These are phyloP conservation scores for Drosophila arawakana DNA, from an alignment of 1,140 invertebrate species.

Conservation along the genomic window DNA sequence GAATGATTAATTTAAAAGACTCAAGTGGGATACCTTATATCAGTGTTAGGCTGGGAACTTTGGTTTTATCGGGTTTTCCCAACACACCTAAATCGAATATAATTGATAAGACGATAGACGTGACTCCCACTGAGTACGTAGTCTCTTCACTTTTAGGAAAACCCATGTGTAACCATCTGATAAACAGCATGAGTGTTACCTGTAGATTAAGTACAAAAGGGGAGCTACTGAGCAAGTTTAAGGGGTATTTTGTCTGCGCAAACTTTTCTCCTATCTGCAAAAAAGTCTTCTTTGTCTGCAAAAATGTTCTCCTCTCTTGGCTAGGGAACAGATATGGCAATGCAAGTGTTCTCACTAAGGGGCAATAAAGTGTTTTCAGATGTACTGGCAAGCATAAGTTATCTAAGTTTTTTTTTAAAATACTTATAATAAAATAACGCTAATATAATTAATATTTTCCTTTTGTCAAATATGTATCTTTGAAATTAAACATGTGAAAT, in stretches of 20 bases:
- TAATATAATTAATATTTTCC: too few relatives aligned
- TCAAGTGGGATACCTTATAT: too few relatives aligned
- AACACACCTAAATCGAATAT: slow-evolving; percentile 2
- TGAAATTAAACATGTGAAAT: too few relatives aligned
- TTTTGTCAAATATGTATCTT: too few relatives aligned
- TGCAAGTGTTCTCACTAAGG: slow-evolving; percentile 9
- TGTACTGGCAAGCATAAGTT: too few relatives aligned
- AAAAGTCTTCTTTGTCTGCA: neutral
- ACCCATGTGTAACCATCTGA: slow-evolving; percentile 2
- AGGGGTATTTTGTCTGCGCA: neutral
- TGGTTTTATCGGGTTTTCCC: slow-evolving; percentile 35
- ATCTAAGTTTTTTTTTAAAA: too few relatives aligned
- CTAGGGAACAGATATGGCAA: neutral
- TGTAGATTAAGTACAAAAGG: neutral
- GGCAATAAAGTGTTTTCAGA: slow-evolving; percentile 7
- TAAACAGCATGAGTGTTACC: neutral
- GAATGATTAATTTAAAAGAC: too few relatives aligned
- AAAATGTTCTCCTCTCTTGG: neutral
- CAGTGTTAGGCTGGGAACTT: neutral
- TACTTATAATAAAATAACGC: too few relatives aligned
- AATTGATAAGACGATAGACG: slow-evolving; percentile 31
- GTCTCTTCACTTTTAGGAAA: neutral
- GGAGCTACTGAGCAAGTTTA: too few relatives aligned
- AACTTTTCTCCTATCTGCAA: neutral
- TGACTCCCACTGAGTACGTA: neutral